A percentile compares a stretch with the other conserved stretches of the same genome.
Evolutionary conservation across 1,140 invertebrate species (phyloP).

Genomic region (Drosophila melanogaster): Release_6_plus_ISO1_MT NT_033777.3:11392501-11393000

Average conservation of each 20-base stretch:
- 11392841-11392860: conserved; percentile 20
- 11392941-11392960: conserved; percentile 59
- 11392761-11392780: conserved; percentile 57
- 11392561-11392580: conserved; percentile 13
- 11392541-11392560: conserved; percentile 14
- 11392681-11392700: conserved; percentile 51
- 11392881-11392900: conserved; percentile 34
- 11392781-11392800: conserved; percentile 67
- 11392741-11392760: conserved; percentile 69
- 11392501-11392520: conserved; percentile 34
- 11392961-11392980: not conserved
- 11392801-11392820: conserved; percentile 75
- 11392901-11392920: conserved; percentile 68
- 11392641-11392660: conserved; percentile 44
- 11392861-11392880: conserved; percentile 53
- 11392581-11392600: conserved; percentile 32
- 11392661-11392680: conserved; percentile 43
- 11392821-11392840: conserved; percentile 62
- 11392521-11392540: conserved; percentile 24
- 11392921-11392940: conserved; percentile 50
- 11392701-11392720: conserved; percentile 81
- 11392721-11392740: conserved; percentile 81
- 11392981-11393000: conserved; percentile 39
- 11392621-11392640: conserved; percentile 64
- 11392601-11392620: conserved; percentile 53